Base-by-base conservation (phyloP, 2,888 invertebrate species). In the Lordiphosa andalusiaca region DNA sequence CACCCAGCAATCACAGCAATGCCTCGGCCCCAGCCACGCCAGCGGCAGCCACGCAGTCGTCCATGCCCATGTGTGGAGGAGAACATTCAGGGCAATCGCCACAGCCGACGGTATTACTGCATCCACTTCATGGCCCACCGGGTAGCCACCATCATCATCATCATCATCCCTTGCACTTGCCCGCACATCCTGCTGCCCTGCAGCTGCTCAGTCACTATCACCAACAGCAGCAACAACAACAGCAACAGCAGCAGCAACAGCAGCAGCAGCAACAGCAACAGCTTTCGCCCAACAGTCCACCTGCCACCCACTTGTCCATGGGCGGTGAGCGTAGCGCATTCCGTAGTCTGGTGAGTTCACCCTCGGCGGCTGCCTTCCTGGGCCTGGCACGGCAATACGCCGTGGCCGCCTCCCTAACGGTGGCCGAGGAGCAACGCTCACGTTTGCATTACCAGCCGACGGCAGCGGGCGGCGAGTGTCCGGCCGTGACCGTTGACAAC, bases 271-370 rank as follows among this genome's bases (percentile, higher is more conserved):
- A 66, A 6, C 65, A 73, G 0, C 77, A 70, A 13, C 72, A 75
- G 50, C 72, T 76, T 30, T 71, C 85, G 42, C 75, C 75, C 12
- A 73, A 75, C 68, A 69, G 72, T 51, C 81, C 84, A 35, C 84
- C 60, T 54, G 64, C 78, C 33, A 55, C 71, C 21, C 85, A 89
- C 81, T 90, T 90, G 78, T 91, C 91, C 80, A 95, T 96, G 95
- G 96, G 96, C 88, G 96, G 96, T 89, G 95, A 96, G 90, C 94
- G 95, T 91, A 95, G 95, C 90, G 96, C 96, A 36, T 96, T 96
- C 90, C 94, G 95, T 76, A 93, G 95, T 19, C 91, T 95, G 71
- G 92, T 93, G 51, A 92, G 92, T 12, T 81, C 80, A 9, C 92
- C 93, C 69, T 92, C 93, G 2, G 92, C 93, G 5, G 92, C 93